Evolutionary conservation across 1,140 invertebrate species (phyloP).

Genomic region (Pogonomyrmex californicus): DNA sequence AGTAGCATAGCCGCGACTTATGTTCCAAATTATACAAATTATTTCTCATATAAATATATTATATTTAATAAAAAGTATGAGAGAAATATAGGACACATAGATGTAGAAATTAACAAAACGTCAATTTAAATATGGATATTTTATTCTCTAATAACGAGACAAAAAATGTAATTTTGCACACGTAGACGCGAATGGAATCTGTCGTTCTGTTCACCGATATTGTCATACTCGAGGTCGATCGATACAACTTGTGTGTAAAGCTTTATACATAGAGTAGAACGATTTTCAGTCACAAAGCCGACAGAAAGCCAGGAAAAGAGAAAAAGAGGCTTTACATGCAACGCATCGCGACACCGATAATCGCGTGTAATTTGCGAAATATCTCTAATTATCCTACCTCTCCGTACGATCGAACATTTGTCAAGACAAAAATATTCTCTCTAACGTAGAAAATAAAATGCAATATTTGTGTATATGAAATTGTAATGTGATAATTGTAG

Average conservation of each 20-base stretch:
- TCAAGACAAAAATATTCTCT: slow-evolving; percentile 1
- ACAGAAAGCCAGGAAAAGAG: slow-evolving; percentile 36
- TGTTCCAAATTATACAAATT: neutral
- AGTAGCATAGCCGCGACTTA: no score
- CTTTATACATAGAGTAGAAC: slow-evolving; percentile 49
- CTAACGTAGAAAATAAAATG: neutral
- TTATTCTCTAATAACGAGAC: neutral
- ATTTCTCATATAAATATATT: neutral
- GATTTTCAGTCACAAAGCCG: slow-evolving; percentile 48
- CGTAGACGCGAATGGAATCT: slow-evolving; percentile 24
- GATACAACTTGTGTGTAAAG: slow-evolving; percentile 64
- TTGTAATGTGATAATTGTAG: slow-evolving; percentile 1
- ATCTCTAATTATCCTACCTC: slow-evolving; percentile 29
- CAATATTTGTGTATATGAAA: neutral
- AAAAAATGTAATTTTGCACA: slow-evolving; percentile 28
- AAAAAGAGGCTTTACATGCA: slow-evolving; percentile 28
- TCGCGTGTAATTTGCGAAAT: slow-evolving; percentile 30
- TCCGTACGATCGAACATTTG: neutral
- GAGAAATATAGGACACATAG: neutral
- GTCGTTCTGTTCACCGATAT: slow-evolving; percentile 54
- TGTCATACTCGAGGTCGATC: slow-evolving; percentile 64
- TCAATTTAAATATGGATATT: slow-evolving; percentile 20
- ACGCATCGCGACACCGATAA: slow-evolving; percentile 37
- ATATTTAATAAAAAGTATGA: neutral
- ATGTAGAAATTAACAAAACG: neutral